phyloP scores from a whole-genome alignment of 2,888 invertebrate species.

The Adelphocoris suturalis region DNA sequence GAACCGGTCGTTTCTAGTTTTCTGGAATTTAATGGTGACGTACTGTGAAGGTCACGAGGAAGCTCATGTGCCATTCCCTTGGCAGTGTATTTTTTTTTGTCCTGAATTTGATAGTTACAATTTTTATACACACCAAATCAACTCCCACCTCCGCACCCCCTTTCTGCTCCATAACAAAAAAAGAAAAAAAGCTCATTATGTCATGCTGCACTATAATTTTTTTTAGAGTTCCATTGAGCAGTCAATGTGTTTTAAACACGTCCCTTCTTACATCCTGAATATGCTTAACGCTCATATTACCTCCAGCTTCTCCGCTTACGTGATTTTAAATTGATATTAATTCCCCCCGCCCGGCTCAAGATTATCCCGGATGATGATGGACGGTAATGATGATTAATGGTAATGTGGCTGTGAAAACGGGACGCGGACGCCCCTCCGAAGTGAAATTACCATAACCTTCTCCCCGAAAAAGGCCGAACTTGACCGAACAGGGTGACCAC shows the following conservation, averaged over 20 bases:
- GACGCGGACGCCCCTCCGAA: background rate
- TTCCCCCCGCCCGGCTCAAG: background rate
- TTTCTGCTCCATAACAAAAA: too few species aligned
- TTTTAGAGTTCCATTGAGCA: background rate
- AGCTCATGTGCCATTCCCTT: too few species aligned
- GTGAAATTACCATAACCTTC: background rate
- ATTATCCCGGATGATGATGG: constrained; percentile 18
- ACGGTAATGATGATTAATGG: constrained; percentile 8
- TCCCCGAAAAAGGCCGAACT: background rate
- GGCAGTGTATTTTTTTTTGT: too few species aligned
- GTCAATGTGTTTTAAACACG: too few species aligned
- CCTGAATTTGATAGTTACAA: too few species aligned
- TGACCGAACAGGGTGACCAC: background rate
- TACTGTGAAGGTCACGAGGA: too few species aligned
- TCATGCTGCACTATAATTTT: too few species aligned
- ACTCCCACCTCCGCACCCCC: too few species aligned
- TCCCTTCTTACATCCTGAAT: background rate
- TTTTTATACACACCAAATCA: too few species aligned
- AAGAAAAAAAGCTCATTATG: too few species aligned
- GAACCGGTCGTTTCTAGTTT: too few species aligned
- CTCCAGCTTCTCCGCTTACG: background rate
- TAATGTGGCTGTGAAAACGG: background rate
- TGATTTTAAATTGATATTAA: constrained; percentile 13
- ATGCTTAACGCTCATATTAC: background rate
- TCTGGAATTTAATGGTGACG: too few species aligned